A percentile compares a stretch with the other conserved stretches of the same genome.
phyloP scores from a whole-genome alignment of 2,113 vertebrate genomes.

The Dipodomys stephensi region DNA sequence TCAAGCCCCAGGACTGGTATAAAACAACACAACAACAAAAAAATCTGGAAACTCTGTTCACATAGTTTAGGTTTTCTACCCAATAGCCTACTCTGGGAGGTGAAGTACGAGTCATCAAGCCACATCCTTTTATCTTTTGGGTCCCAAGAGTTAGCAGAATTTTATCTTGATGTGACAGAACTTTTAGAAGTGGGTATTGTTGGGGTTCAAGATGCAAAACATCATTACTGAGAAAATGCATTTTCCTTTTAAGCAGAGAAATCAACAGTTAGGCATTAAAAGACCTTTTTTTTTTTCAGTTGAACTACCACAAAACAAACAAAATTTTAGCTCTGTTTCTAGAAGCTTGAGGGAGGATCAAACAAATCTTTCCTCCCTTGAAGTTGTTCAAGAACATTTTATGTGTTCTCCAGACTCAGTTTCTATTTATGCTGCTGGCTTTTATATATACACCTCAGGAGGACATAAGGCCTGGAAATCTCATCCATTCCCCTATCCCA shows the following conservation, averaged over 20 bases:
- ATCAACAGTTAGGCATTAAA: slow-evolving; percentile 48
- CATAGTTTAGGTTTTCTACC: not conserved
- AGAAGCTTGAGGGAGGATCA: slow-evolving; percentile 74
- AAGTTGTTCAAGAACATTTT: slow-evolving; percentile 59
- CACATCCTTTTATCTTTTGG: slow-evolving; percentile 61
- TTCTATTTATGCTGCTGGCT: slow-evolving; percentile 56
- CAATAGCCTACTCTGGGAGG: not conserved
- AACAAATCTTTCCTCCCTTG: slow-evolving; percentile 59
- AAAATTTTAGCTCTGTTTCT: slow-evolving; percentile 71
- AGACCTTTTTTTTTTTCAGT: not conserved
- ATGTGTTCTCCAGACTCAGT: slow-evolving; percentile 47
- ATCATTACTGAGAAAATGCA: slow-evolving; percentile 69
- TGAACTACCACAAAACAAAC: slow-evolving; percentile 75
- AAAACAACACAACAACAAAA: too few relatives aligned
- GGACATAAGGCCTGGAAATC: slow-evolving; percentile 64
- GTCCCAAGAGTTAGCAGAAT: slow-evolving; percentile 51
- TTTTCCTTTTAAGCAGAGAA: slow-evolving; percentile 74
- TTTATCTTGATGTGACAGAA: slow-evolving; percentile 70
- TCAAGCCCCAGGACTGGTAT: too few relatives aligned
- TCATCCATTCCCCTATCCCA: not conserved
- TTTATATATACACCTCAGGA: slow-evolving; percentile 69
- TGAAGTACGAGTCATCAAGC: not conserved
- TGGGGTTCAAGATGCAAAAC: not conserved
- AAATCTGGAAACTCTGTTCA: slow-evolving; percentile 57
- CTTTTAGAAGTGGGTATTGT: slow-evolving; percentile 67